A percentile compares a stretch with the other conserved stretches of the same genome.
Conservation (phyloP, 1,140 invertebrate species). For the Drosophila bocqueti region DNA sequence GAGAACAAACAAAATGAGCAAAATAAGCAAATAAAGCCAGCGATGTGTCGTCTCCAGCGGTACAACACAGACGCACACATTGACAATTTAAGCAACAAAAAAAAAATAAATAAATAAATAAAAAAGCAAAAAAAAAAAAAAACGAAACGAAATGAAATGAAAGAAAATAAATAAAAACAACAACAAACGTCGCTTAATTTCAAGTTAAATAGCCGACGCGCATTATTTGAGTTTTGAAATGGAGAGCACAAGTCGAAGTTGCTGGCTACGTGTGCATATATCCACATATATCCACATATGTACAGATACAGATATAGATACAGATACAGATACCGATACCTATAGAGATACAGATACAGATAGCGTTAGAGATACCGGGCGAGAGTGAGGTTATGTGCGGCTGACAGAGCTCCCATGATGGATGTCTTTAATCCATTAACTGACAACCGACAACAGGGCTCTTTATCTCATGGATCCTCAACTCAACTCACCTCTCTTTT, state of each 20-base stretch:
- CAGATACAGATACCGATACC: background rate
- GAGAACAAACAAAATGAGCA: conserved; percentile 80
- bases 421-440: conserved; percentile 5
- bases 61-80: conserved; percentile 47
- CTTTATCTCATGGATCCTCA: background rate
- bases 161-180: conserved; percentile 66
- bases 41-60: conserved; percentile 48
- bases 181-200: conserved; percentile 79
- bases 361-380: conserved; percentile 2
- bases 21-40: conserved; percentile 75
- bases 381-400: conserved; percentile 1
- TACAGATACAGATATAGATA: background rate
- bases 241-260: conserved; percentile 73
- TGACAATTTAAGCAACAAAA: conserved; percentile 46
- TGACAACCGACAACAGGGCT: no score
- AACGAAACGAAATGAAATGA: conserved; percentile 23
- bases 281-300: background rate
- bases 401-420: background rate
- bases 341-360: background rate
- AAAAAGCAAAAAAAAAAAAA: conserved; percentile 3
- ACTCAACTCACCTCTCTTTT: background rate
- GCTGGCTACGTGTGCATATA: conserved; percentile 34
- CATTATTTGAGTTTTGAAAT: conserved; percentile 83
- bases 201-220: conserved; percentile 81
- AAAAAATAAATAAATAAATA: conserved; percentile 2